Conservation (phyloP, 2,797 vertebrate species). For the Onychomys leucogaster region DNA sequence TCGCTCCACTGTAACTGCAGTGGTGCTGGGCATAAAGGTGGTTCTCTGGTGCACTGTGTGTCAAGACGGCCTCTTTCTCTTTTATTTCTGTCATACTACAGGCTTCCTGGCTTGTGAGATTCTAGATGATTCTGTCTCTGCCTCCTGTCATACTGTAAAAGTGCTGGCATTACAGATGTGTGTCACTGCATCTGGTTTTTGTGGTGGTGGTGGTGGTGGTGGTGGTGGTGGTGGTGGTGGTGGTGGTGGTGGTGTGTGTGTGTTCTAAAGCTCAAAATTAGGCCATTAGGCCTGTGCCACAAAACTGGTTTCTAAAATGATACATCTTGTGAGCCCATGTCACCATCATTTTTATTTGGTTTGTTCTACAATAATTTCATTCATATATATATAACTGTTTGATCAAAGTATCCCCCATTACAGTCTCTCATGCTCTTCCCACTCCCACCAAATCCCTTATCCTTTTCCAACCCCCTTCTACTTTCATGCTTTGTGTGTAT, state of each 20-base stretch:
- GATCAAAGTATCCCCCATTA: neutral
- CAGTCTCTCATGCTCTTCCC: neutral
- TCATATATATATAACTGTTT: neutral
- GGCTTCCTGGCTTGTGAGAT: neutral
- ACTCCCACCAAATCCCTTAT: neutral
- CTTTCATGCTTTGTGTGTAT: neutral
- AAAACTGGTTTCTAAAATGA: neutral
- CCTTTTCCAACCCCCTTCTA: neutral
- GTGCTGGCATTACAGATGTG: too few species aligned
- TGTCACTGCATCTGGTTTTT: too few species aligned
- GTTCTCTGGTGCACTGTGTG: neutral
- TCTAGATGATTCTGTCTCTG: neutral
- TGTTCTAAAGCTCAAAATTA: neutral
- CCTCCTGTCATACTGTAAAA: neutral
- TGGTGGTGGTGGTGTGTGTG: neutral
- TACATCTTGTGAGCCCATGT: neutral
- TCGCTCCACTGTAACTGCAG: neutral
- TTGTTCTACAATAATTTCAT: neutral
- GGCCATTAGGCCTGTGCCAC: neutral
- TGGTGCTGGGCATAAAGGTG: neutral
- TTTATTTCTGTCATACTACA: neutral
- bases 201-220: neutral
- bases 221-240: neutral
- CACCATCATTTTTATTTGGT: neutral
- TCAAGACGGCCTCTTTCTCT: neutral